Evolutionary conservation across 2,888 invertebrate genomes (phyloP).

Genomic region (Drosophila robusta): DNA sequence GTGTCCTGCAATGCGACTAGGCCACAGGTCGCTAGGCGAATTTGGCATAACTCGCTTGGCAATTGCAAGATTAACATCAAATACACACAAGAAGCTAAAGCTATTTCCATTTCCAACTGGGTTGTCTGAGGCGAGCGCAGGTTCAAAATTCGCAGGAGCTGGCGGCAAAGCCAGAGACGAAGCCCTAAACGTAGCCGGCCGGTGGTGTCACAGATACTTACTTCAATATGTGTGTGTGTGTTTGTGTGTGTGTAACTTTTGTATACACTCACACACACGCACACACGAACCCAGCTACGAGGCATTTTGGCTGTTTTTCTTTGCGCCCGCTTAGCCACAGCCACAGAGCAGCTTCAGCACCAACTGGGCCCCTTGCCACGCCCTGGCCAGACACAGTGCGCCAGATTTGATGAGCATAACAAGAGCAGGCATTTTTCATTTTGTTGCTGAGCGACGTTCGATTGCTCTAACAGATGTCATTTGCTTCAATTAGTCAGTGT

Average conservation of each 20-base stretch:
- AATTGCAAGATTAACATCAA: too few species aligned
- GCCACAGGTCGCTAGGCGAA: too few species aligned
- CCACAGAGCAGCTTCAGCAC: slow-evolving; percentile 3
- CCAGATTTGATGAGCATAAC: slow-evolving; percentile 24
- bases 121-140: slow-evolving; percentile 29
- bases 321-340: slow-evolving; percentile 30
- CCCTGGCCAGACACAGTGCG: slow-evolving; percentile 20
- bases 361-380: slow-evolving; percentile 26
- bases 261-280: slow-evolving; percentile 6
- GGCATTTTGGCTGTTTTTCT: slow-evolving; percentile 19
- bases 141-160: slow-evolving; percentile 52
- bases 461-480: not conserved
- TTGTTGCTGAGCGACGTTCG: not conserved
- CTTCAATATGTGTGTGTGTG: slow-evolving; percentile 10
- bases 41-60: too few species aligned
- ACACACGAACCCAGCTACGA: not conserved
- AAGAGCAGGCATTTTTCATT: not conserved
- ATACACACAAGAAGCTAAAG: too few species aligned
- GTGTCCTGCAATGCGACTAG: not conserved
- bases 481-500: too few species aligned
- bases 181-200: slow-evolving; percentile 38
- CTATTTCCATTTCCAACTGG: not conserved
- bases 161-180: slow-evolving; percentile 18
- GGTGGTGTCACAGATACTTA: slow-evolving; percentile 33
- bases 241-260: not conserved